These are phyloP conservation scores for Girardinus metallicus DNA, from an alignment of 2,797 vertebrate genomes.

Conservation along the genomic window DNA sequence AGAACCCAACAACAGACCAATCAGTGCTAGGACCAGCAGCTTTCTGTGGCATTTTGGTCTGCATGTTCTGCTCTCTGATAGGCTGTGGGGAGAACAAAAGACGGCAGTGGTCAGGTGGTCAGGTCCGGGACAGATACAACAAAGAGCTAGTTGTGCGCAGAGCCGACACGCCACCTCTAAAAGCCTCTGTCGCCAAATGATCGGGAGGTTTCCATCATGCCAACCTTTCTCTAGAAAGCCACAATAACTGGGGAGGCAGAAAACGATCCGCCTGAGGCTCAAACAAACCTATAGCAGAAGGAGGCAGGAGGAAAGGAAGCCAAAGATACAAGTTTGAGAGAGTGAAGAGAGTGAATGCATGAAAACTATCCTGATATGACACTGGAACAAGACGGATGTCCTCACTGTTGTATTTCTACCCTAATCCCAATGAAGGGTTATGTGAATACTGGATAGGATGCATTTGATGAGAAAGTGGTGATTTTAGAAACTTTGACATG, in stretches of 20 bases:
- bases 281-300: slow-evolving; percentile 49
- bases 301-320: slow-evolving; percentile 18
- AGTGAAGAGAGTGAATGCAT: slow-evolving; percentile 6
- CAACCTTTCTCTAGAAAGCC: slow-evolving; percentile 45
- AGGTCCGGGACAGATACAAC: slow-evolving; percentile 64
- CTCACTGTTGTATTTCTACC: not conserved
- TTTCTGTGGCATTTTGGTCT: not conserved
- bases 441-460: not conserved
- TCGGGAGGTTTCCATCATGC: slow-evolving; percentile 56
- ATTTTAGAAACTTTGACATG: not conserved
- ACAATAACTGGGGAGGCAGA: slow-evolving; percentile 41
- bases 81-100: slow-evolving; percentile 64
- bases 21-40: not conserved
- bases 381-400: not conserved
- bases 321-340: slow-evolving; percentile 10
- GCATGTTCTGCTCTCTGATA: slow-evolving; percentile 22
- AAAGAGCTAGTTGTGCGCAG: slow-evolving; percentile 71
- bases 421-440: not conserved
- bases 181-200: slow-evolving; percentile 62
- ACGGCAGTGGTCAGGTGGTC: slow-evolving; percentile 62
- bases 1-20: not conserved
- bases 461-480: not conserved
- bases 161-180: slow-evolving; percentile 49
- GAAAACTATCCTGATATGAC: not conserved
- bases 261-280: slow-evolving; percentile 60